These are phyloP conservation scores for Oceanodroma tethys DNA, from an alignment of 2,113 vertebrate genomes.

Conservation along the genomic window DNA sequence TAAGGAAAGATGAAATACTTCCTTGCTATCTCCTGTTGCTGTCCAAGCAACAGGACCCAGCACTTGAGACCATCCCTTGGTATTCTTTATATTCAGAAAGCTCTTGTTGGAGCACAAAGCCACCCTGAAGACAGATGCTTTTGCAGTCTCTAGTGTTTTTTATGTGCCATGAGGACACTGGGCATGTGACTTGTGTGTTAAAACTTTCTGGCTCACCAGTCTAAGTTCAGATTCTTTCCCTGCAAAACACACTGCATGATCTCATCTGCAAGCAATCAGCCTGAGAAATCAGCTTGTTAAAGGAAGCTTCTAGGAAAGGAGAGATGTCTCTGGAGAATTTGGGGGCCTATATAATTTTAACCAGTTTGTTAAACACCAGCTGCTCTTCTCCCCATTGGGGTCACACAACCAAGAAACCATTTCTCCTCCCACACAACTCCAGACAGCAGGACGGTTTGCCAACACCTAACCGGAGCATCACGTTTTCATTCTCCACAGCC, in stretches of 20 bases:
- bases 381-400: slow-evolving; percentile 41
- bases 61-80: neutral
- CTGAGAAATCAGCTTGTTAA: slow-evolving; percentile 71
- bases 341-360: slow-evolving; percentile 56
- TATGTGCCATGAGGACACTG: slow-evolving; percentile 39
- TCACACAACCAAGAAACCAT: slow-evolving; percentile 17
- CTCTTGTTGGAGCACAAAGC: neutral
- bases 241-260: slow-evolving; percentile 62
- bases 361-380: slow-evolving; percentile 53
- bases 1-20: slow-evolving; percentile 51
- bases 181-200: slow-evolving; percentile 44
- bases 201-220: slow-evolving; percentile 46
- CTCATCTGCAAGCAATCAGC: slow-evolving; percentile 71
- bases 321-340: slow-evolving; percentile 48
- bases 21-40: slow-evolving; percentile 20
- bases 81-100: neutral
- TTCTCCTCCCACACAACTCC: slow-evolving; percentile 35
- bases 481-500: neutral
- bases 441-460: slow-evolving; percentile 15
- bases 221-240: slow-evolving; percentile 44
- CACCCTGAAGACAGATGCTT: neutral
- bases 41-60: neutral
- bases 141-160: neutral
- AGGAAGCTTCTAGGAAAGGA: slow-evolving; percentile 69
- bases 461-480: slow-evolving; percentile 14